Percentiles rank a stretch among this genome's conserved stretches.
Evolutionary conservation across 2,113 vertebrate species (phyloP).

Genomic region (Prinia subflava): DNA sequence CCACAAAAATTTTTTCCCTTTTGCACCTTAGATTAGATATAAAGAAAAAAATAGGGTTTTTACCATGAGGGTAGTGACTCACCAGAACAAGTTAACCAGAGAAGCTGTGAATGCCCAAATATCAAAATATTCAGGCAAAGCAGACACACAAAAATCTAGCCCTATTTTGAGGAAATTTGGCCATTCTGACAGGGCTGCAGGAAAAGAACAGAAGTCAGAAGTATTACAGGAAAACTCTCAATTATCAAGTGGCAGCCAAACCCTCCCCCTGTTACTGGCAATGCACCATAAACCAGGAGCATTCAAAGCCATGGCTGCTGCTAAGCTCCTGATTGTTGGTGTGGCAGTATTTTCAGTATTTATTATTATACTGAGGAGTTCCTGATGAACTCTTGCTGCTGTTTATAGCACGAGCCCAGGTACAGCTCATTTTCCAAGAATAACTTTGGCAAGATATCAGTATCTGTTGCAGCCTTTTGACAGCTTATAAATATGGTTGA

Average conservation of each 20-base stretch:
- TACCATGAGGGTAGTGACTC: not conserved
- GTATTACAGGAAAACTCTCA: not conserved
- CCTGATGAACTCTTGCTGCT: not conserved
- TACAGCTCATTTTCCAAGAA: not conserved
- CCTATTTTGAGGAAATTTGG: not conserved
- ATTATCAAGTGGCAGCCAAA: not conserved
- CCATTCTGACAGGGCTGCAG: not conserved
- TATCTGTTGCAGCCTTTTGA: constrained; percentile 9
- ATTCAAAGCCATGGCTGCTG: not conserved
- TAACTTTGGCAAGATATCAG: not conserved
- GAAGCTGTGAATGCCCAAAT: not conserved
- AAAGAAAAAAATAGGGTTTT: not conserved
- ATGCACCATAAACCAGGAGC: not conserved
- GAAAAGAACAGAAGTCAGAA: not conserved
- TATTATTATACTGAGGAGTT: not conserved
- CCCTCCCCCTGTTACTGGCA: not conserved
- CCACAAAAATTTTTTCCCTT: not conserved
- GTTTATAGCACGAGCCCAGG: not conserved
- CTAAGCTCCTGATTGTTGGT: not conserved
- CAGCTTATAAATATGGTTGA: not conserved
- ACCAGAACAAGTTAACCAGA: not conserved
- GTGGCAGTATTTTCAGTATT: not conserved
- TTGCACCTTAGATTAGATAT: not conserved
- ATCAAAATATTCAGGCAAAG: not conserved
- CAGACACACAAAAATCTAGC: not conserved